A percentile compares a stretch with the other conserved stretches of the same genome.
Conservation (phyloP, 2,113 vertebrate genomes). For the Vanacampus margaritifer region DNA sequence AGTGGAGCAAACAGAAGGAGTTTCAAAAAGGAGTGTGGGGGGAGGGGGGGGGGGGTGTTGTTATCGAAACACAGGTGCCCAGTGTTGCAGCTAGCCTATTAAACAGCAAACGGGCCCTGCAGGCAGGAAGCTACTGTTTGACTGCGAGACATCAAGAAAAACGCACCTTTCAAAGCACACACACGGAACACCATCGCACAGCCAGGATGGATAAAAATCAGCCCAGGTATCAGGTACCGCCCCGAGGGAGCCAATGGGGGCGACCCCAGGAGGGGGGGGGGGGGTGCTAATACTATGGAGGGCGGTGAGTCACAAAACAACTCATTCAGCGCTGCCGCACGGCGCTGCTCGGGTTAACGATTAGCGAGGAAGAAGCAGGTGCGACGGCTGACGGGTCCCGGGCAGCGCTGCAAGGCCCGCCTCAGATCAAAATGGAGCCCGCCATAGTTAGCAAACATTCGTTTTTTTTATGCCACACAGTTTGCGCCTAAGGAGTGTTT, state of each 20-base stretch:
- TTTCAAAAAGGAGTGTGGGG: constrained; percentile 19
- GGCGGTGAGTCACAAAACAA: constrained; percentile 39
- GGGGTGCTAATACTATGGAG: not conserved
- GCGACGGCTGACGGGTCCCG: not conserved
- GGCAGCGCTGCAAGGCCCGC: not conserved
- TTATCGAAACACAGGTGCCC: constrained; percentile 64
- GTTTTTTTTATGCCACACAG: not conserved
- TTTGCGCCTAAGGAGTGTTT: constrained; percentile 25
- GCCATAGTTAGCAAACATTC: constrained; percentile 35
- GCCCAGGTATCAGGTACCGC: constrained; percentile 70
- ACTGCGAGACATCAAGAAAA: constrained; percentile 73
- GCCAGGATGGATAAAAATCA: constrained; percentile 61
- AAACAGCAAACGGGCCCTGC: constrained; percentile 63
- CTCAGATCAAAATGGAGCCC: constrained; percentile 44
- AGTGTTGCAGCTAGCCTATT: constrained; percentile 62
- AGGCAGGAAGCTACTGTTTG: constrained; percentile 74
- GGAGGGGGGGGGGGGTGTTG: constrained; percentile 15
- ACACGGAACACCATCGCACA: constrained; percentile 44
- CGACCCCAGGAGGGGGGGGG: constrained; percentile 49
- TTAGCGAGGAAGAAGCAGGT: constrained; percentile 10
- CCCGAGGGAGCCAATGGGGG: constrained; percentile 59
- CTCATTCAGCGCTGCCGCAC: constrained; percentile 43
- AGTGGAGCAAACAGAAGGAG: constrained; percentile 61
- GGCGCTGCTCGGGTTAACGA: constrained; percentile 27
- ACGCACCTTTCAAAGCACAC: constrained; percentile 67